These are phyloP conservation scores for Limnephilus lunatus DNA, from an alignment of 2,888 invertebrate genomes.

Conservation along the genomic window DNA sequence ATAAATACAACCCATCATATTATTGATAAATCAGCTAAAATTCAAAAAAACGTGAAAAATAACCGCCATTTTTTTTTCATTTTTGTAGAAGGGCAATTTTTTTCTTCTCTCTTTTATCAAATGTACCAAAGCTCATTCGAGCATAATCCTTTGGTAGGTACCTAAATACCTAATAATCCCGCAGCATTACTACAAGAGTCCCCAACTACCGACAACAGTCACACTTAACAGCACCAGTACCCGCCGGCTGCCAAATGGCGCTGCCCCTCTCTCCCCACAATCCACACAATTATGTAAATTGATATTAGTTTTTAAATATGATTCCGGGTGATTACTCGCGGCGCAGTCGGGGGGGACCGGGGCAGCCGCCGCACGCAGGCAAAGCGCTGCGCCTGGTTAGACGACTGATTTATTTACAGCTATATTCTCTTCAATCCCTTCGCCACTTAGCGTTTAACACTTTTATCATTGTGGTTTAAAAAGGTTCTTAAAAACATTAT, in stretches of 20 bases:
- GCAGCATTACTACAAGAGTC: constrained; percentile 23
- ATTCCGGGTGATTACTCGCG: constrained; percentile 60
- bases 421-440: constrained; percentile 19
- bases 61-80: too few species aligned
- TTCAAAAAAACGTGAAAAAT: too few species aligned
- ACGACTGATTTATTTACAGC: constrained; percentile 44
- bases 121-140: neutral
- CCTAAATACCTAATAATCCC: neutral
- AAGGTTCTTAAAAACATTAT: neutral
- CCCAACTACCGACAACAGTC: neutral
- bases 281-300: constrained; percentile 68
- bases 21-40: too few species aligned
- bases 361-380: constrained; percentile 12
- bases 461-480: constrained; percentile 7
- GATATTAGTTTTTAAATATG: constrained; percentile 68
- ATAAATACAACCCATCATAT: too few species aligned
- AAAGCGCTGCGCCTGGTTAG: constrained; percentile 32
- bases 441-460: neutral
- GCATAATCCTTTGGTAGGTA: neutral
- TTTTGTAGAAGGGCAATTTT: too few species aligned
- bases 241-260: constrained; percentile 68
- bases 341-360: constrained; percentile 43
- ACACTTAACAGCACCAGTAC: constrained; percentile 32
- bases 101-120: neutral
- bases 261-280: constrained; percentile 57